Conservation (phyloP, 2,797 vertebrate genomes). For the Anisognathus igniventris region DNA sequence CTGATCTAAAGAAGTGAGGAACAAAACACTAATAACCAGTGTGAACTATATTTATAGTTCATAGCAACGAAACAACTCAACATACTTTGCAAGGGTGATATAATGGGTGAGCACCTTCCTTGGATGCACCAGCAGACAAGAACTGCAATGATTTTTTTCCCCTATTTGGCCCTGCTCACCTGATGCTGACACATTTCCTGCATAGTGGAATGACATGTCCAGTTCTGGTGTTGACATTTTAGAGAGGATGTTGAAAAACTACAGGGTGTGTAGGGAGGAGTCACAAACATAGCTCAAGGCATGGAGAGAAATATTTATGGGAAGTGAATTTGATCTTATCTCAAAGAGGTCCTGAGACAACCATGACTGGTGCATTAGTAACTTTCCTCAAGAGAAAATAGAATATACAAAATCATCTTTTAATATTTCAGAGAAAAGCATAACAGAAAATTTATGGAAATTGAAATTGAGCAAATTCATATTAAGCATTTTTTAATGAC, state of each 20-base stretch:
- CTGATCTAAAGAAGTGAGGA: neutral
- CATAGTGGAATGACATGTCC: neutral
- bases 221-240: constrained; percentile 16
- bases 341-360: neutral
- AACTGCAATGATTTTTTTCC: neutral
- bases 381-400: neutral
- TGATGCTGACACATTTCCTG: neutral
- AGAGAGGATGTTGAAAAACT: constrained; percentile 38
- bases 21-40: neutral
- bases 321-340: neutral
- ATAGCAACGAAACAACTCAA: neutral
- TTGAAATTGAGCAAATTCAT: neutral
- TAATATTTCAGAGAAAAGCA: neutral
- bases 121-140: neutral
- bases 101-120: neutral
- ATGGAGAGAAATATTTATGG: constrained; percentile 17
- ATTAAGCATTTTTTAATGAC: neutral
- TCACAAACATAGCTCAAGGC: constrained; percentile 6
- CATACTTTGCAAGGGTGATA: neutral
- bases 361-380: neutral
- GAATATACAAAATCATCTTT: neutral
- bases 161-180: neutral
- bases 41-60: neutral
- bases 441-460: neutral
- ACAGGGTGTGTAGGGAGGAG: neutral